Base-by-base conservation (phyloP, 2,113 vertebrate genomes). In the Cavia aperea region DNA sequence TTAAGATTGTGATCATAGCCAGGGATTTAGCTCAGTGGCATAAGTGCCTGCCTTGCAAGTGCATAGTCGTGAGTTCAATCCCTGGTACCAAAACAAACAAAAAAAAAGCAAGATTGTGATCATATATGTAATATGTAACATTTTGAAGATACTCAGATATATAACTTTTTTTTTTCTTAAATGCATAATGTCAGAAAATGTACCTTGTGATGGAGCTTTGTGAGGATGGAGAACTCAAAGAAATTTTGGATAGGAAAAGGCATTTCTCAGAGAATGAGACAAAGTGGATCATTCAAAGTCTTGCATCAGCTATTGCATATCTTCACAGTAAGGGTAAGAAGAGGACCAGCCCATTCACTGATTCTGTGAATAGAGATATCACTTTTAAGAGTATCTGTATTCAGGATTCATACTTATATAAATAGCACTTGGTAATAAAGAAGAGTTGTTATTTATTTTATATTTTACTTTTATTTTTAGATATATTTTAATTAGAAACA, bases 141-240 rank as follows among this genome's bases (percentile, higher is more conserved):
- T 89, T 87, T 95, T 77, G 46, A 91, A 93, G 54, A 86, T 70
- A 7, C 9, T 9, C 60, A 87, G 39, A 39, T 81, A 21, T 26
- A 16, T 92, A 89, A 92, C 81, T 81, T 90, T 26, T 70, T 86
- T 56, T 93, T 95, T 72, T 94, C 86, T 92, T 92, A 97, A 94
- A 93, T 88, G 33, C 73, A 4, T 78, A 85, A 93, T 97, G 93
- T 89, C 96, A 99, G 98, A 97, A 96, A 96, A 98, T 98, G 96
- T 98, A 98, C 97, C 97, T 99, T 96, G 98, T 98, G 95, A 98
- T 98, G 92, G 98, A 98, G 93, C 97, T 98, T 90, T 98, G 98
- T 92, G 97, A 98, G 92, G 97, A 98, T 94, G 98, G 98, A 91
- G 98, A 98, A 96, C 97, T 99, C 95, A 98, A 97, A 97, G 97